Conservation (phyloP, 2,888 invertebrate genomes). For the Lamellibrachia satsuma region DNA sequence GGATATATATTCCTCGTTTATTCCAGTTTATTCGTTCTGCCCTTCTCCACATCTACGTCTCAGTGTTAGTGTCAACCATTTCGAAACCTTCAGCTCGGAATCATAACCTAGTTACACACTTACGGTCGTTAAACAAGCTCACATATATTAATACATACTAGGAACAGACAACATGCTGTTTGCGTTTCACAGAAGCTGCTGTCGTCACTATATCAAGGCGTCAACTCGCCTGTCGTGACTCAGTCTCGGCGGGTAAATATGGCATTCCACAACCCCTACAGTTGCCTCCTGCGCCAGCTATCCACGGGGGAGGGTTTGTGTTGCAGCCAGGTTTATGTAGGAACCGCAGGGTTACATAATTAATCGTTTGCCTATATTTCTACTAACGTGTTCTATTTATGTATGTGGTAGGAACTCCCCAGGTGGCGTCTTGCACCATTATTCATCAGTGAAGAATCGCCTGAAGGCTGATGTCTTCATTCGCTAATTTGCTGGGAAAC, state of each 20-base stretch:
- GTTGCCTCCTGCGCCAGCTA: background rate
- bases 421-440: background rate
- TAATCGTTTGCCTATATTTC: too few relatives aligned
- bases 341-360: too few relatives aligned
- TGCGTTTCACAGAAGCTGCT: background rate
- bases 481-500: background rate
- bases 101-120: background rate
- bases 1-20: too few relatives aligned
- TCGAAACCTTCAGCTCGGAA: too few relatives aligned
- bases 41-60: too few relatives aligned
- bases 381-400: too few relatives aligned
- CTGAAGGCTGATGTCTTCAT: background rate
- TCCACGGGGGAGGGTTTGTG: background rate
- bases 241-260: background rate
- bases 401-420: background rate
- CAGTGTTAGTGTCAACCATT: too few relatives aligned
- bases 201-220: slow-evolving; percentile 8
- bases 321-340: background rate
- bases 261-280: background rate
- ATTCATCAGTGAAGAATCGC: background rate
- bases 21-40: too few relatives aligned
- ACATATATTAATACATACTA: background rate
- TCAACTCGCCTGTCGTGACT: background rate
- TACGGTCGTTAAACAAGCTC: background rate
- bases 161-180: background rate